These are phyloP conservation scores for Cyprinodon diabolis DNA, from an alignment of 2,797 vertebrate species.

Conservation along the genomic window DNA sequence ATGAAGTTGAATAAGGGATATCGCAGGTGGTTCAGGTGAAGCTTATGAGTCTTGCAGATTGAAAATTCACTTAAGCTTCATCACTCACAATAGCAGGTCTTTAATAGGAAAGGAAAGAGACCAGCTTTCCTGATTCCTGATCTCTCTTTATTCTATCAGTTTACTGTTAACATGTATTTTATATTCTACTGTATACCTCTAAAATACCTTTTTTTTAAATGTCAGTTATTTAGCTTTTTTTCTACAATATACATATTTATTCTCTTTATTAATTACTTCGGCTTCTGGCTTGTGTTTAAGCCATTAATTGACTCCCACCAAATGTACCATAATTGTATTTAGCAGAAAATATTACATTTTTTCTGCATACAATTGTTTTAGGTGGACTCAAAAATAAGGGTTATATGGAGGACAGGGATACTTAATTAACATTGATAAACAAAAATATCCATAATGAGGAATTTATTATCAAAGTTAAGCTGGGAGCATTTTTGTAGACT, in stretches of 20 bases:
- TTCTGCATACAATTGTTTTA: slow-evolving; percentile 5
- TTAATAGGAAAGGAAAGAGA: background rate
- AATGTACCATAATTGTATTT: background rate
- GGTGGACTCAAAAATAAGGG: slow-evolving; percentile 5
- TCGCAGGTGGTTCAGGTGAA: too few species aligned
- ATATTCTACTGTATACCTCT: background rate
- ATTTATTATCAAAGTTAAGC: slow-evolving; percentile 34
- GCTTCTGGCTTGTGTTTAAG: background rate
- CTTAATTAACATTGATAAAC: slow-evolving; percentile 34
- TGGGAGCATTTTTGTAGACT: slow-evolving; percentile 9
- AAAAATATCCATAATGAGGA: slow-evolving; percentile 22
- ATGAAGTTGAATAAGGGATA: too few species aligned
- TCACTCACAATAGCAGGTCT: background rate
- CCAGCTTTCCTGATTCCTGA: background rate
- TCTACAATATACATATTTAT: background rate
- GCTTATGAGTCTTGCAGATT: too few species aligned
- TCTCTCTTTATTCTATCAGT: background rate
- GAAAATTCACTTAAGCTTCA: too few species aligned
- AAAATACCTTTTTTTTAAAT: background rate
- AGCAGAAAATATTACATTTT: background rate
- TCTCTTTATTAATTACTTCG: background rate
- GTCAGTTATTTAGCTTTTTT: background rate
- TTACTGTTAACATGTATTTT: background rate
- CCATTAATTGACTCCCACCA: background rate
- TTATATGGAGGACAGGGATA: slow-evolving; percentile 12